phyloP scores from a whole-genome alignment of 2,888 invertebrate genomes.

The Dinocampus coccinellae region DNA sequence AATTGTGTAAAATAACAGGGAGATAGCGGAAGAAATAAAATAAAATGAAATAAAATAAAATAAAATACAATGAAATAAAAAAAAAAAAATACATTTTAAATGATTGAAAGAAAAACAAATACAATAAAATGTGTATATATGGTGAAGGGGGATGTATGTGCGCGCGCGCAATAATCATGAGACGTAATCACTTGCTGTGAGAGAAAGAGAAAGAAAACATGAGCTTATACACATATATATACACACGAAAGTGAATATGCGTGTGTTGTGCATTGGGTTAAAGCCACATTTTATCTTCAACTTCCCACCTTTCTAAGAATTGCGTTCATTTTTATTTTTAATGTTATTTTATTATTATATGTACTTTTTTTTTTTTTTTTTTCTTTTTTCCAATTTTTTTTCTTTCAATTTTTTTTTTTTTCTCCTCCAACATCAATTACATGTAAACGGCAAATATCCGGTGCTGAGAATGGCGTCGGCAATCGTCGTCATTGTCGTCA shows the following conservation, averaged over 20 bases:
- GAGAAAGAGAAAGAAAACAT: not conserved
- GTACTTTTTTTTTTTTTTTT: not conserved
- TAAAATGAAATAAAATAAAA: too few relatives aligned
- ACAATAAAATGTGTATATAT: constrained; percentile 10
- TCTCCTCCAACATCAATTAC: constrained; percentile 27
- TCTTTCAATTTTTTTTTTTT: not conserved
- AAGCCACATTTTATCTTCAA: constrained; percentile 23
- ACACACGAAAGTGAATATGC: constrained; percentile 29
- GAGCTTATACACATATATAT: too few relatives aligned
- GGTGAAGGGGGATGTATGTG: constrained; percentile 16
- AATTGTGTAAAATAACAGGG: constrained; percentile 19
- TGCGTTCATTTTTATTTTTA: constrained; percentile 3
- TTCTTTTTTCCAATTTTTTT: not conserved
- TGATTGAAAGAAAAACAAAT: constrained; percentile 10
- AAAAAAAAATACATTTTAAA: constrained; percentile 11
- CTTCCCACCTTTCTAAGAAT: constrained; percentile 31
- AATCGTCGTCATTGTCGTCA: not conserved
- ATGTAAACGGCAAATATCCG: constrained; percentile 33
- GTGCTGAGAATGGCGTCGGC: constrained; percentile 22
- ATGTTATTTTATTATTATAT: constrained; percentile 5
- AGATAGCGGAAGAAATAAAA: not conserved
- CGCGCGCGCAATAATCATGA: constrained; percentile 26
- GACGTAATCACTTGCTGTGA: constrained; percentile 25
- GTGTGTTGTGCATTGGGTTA: constrained; percentile 27
- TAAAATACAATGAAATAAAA: too few relatives aligned